Evolutionary conservation across 2,888 invertebrate genomes (phyloP), one percentile per base, ranked within the genome.

Genomic region (Anorthoa munda): DNA sequence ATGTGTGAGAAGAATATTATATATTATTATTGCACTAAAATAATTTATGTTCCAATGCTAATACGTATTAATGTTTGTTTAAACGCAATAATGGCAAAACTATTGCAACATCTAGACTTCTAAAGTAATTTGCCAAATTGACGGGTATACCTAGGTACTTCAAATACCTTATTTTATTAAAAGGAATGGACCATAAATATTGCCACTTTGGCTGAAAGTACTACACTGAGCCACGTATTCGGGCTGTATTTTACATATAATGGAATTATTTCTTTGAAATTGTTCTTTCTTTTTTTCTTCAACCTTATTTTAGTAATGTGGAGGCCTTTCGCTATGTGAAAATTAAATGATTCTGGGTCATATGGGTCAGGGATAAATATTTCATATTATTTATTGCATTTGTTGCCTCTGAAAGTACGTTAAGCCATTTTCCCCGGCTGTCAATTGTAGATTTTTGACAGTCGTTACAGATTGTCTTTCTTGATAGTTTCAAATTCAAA

Each of bases 151-250:
- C 26, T 50, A 48, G 26, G 53, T 50, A 55, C 76, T 66, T 61
- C 66, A 56, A 83, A 83, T 70, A 71, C 65, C 55, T 72, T 55
- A 71, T 85, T 83, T 81, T 85, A 85, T 83, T 85, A 79, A 75
- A 72, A 82, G 72, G 66, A 79, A 85, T 83, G 75, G 83, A 71
- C 79, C 68, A 83, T 85, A 82, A 78, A 83, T 83, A 82, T 78
- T 75, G 78, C 73, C 65, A 82, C 60, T 82, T 68, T 60, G 60
- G 65, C 79, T 70, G 63, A 71, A 83, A 75, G 83, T 83, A 75
- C 79, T 78, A 82, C 58, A 79, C 59, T 60, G 75, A 75, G 72
- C 56, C 70, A 75, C 77, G 65, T 79, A 65, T 85, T 66, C 59
- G 65, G 53, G 72, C 82, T 70, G 85, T 83, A 83, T 84, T 83